A percentile compares a stretch with the other conserved stretches of the same genome.
Evolutionary conservation across 2,113 vertebrate genomes (phyloP).

Genomic region (Coracopsis vasa): DNA sequence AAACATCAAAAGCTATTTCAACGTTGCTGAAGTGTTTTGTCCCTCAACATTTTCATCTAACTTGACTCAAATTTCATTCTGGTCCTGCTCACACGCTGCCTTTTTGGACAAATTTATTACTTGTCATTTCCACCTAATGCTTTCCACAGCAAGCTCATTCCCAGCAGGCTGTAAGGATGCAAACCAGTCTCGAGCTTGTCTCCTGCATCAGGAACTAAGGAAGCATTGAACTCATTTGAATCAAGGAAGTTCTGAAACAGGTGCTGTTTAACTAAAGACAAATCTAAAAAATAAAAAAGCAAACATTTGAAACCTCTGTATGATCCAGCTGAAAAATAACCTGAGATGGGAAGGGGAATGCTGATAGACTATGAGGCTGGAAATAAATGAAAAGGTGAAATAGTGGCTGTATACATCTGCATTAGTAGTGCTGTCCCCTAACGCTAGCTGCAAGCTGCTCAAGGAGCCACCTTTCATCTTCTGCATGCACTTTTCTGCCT

Average conservation of each 20-base stretch:
- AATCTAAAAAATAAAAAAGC: not conserved
- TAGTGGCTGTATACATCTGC: fast-evolving
- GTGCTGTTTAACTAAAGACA: not conserved
- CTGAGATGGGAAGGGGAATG: not conserved
- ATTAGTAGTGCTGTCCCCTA: not conserved
- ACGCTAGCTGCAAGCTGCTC: fast-evolving
- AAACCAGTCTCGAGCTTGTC: not conserved
- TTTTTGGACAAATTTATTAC: not conserved
- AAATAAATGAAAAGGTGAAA: not conserved
- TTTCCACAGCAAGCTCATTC: not conserved
- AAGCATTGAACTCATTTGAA: not conserved
- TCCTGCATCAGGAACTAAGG: not conserved
- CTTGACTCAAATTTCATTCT: constrained; percentile 12
- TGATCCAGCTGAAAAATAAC: not conserved
- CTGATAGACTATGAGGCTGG: not conserved
- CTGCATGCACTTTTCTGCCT: not conserved
- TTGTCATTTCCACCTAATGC: constrained; percentile 7
- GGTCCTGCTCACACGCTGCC: not conserved
- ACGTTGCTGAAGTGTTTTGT: not conserved
- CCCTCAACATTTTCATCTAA: not conserved
- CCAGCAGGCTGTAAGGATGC: not conserved
- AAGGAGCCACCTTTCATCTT: not conserved
- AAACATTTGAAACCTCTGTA: not conserved
- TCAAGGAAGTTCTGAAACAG: not conserved
- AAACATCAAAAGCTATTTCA: not conserved